Conservation (phyloP, 2,888 invertebrate species). For the Leptopilina syphax region DNA sequence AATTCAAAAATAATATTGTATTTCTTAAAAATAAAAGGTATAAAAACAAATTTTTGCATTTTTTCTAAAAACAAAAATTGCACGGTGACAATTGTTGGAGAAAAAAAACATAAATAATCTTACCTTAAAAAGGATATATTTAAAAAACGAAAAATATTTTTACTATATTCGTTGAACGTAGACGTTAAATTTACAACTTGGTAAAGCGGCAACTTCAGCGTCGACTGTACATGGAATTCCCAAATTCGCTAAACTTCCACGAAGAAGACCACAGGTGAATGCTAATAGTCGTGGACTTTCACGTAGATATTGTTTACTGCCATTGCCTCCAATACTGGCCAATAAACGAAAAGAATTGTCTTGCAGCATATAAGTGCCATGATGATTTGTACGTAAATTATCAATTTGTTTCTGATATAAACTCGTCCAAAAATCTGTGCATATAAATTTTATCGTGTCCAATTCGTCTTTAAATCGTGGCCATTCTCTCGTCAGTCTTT, state of each 20-base stretch:
- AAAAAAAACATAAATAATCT: not conserved
- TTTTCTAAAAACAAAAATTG: not conserved
- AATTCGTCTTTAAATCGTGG: slow-evolving; percentile 97
- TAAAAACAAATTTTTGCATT: not conserved
- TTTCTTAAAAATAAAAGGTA: slow-evolving; percentile 2
- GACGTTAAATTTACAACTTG: slow-evolving; percentile 94
- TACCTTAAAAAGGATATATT: slow-evolving; percentile 6
- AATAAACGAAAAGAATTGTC: slow-evolving; percentile 96
- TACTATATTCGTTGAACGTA: slow-evolving; percentile 85
- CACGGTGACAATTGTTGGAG: too few relatives aligned
- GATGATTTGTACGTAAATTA: slow-evolving; percentile 97
- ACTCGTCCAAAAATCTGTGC: slow-evolving; percentile 99
- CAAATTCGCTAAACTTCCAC: slow-evolving; percentile 96
- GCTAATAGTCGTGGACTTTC: slow-evolving; percentile 94
- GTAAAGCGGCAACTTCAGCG: slow-evolving; percentile 95
- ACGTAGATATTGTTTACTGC: slow-evolving; percentile 93
- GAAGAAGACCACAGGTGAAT: slow-evolving; percentile 96
- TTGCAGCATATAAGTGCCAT: slow-evolving; percentile 98
- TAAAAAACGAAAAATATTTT: not conserved
- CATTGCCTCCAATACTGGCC: slow-evolving; percentile 86
- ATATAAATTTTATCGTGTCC: slow-evolving; percentile 98
- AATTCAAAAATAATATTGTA: slow-evolving; percentile 5
- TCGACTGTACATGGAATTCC: slow-evolving; percentile 96
- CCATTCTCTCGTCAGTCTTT: slow-evolving; percentile 93
- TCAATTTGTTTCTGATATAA: slow-evolving; percentile 99